Conservation (phyloP, 2,797 vertebrate genomes). For the Sylvilagus floridanus region DNA sequence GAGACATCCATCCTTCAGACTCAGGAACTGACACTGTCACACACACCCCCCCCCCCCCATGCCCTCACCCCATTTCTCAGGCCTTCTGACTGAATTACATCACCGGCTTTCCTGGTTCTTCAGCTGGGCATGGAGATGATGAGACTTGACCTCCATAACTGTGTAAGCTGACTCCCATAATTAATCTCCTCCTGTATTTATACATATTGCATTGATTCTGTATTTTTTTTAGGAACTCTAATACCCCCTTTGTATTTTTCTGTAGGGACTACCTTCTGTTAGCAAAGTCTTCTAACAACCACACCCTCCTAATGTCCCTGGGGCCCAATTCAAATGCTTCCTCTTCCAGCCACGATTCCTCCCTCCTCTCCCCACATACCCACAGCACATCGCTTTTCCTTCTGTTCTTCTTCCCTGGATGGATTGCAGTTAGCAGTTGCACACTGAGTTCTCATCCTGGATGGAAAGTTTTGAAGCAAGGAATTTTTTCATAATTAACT, state of each 20-base stretch:
- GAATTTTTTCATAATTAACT: not conserved
- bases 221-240: not conserved
- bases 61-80: not conserved
- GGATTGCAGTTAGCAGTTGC: not conserved
- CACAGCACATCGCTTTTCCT: accelerated
- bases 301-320: not conserved
- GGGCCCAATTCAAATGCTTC: not conserved
- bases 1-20: not conserved
- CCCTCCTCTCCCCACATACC: not conserved
- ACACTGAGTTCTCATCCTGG: not conserved
- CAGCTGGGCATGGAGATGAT: not conserved
- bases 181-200: not conserved
- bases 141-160: not conserved
- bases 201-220: not conserved
- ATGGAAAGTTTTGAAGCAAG: not conserved
- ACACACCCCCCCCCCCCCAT: no score
- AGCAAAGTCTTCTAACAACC: not conserved
- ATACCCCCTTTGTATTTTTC: not conserved
- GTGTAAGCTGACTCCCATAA: not conserved
- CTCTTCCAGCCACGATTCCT: accelerated
- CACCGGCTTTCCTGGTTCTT: not conserved
- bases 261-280: not conserved
- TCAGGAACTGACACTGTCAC: not conserved
- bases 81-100: not conserved
- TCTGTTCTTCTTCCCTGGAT: not conserved